Evolutionary conservation across 2,888 invertebrate species (phyloP).

Genomic region (Heliconius erato): DNA sequence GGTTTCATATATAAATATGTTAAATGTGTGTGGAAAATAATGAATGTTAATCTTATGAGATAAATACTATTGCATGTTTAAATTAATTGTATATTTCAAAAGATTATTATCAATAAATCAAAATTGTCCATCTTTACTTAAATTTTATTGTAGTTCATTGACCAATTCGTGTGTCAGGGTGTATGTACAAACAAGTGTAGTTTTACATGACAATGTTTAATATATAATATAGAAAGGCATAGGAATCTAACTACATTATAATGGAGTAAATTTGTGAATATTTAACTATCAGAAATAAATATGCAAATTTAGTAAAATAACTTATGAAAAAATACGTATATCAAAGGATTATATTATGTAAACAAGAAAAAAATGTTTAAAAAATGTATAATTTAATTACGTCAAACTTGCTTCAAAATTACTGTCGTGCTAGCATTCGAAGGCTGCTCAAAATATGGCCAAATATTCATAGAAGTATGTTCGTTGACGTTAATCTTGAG

Average conservation of each 20-base stretch:
- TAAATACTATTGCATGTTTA: slow-evolving; percentile 26
- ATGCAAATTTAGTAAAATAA: neutral
- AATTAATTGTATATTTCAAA: slow-evolving; percentile 18
- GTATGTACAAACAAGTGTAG: slow-evolving; percentile 38
- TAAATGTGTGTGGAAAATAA: slow-evolving; percentile 11
- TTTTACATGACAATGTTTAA: slow-evolving; percentile 23
- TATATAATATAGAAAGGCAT: neutral
- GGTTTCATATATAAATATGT: slow-evolving; percentile 1
- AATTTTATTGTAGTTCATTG: slow-evolving; percentile 25
- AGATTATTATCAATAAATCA: neutral
- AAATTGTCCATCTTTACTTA: slow-evolving; percentile 23
- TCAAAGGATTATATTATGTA: neutral
- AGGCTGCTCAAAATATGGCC: slow-evolving; percentile 39
- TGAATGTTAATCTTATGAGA: slow-evolving; percentile 11
- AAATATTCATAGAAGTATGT: slow-evolving; percentile 28
- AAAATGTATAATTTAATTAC: neutral
- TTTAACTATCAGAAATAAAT: neutral
- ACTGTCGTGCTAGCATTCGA: neutral
- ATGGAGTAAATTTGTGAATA: neutral
- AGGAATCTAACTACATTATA: neutral
- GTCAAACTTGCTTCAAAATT: neutral
- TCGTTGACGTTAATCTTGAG: neutral
- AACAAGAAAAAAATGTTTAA: neutral
- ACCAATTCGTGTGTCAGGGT: slow-evolving; percentile 27
- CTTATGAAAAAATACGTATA: neutral